Evolutionary conservation across 2,113 vertebrate species (phyloP), one percentile per base, ranked within the genome.

Genomic region (Myrmecobius fasciatus): DNA sequence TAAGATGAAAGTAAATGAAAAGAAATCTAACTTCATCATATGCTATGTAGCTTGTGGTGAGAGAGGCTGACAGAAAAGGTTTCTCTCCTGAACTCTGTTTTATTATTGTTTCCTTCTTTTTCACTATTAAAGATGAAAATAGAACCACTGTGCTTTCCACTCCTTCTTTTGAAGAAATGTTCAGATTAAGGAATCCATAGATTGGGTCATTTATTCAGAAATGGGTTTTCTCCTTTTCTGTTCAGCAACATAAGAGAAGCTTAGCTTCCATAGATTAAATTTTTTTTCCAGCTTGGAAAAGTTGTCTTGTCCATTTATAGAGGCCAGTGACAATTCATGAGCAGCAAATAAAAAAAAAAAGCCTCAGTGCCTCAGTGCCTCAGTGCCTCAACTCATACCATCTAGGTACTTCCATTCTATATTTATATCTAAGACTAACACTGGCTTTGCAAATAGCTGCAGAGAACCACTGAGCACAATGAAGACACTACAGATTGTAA

Each of bases 161-260:
- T 51, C 0, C 0, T 91, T 95, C 88, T 24, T 25, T 0, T 17
- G 92, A 91, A 53, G 0, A 0, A 0, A 11, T 0, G 46, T 92
- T 56, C 51, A 89, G 46, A 46, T 94, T 25, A 43, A 48, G 90
- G 89, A 54, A 89, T 96, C 91, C 53, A 20, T 46, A 17, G 49
- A 54, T 96, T 75, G 49, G 49, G 67, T 52, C 25, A 22, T 93
- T 95, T 91, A 54, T 25, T 53, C 93, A 52, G 54, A 43, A 60
- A 93, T 92, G 93, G 89, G 52, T 89, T 14, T 1, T 96, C 93
- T 53, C 0, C 20, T n/a, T n/a, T 96, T 89, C 92, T 94, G 0
- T 12, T 14, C 0, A n/a, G 53, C 0, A 83, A 24, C n/a, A 10
- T 0, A 0, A 31, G 31, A 88, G 9, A 0, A 0, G 48, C 28